A percentile compares a stretch with the other conserved stretches of the same genome.
These are phyloP conservation scores for Meghimatium bilineatum DNA, from an alignment of 2,888 invertebrate genomes.

Conservation along the genomic window DNA sequence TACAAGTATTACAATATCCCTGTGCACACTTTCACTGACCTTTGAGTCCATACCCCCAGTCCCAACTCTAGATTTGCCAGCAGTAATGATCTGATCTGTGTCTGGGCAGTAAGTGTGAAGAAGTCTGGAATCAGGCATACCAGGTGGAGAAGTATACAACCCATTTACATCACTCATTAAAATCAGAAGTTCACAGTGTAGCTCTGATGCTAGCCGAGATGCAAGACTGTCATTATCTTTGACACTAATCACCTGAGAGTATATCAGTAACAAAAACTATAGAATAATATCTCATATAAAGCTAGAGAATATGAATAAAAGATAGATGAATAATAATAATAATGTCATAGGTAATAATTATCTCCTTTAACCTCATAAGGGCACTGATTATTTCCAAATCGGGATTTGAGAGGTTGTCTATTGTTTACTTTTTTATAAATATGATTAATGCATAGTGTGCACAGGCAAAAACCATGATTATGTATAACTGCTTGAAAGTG, in stretches of 20 bases:
- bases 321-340: no score
- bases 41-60: constrained; percentile 99
- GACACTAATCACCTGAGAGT: constrained; percentile 87
- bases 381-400: no score
- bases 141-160: constrained; percentile 96
- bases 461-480: no score
- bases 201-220: constrained; percentile 94
- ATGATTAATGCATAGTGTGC: no score
- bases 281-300: not conserved
- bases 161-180: constrained; percentile 99
- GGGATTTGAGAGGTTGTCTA: no score
- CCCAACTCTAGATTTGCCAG: constrained; percentile 94
- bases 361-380: no score
- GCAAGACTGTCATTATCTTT: constrained; percentile 99
- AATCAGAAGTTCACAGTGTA: constrained; percentile 93
- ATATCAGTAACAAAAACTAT: not conserved
- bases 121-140: constrained; percentile 92
- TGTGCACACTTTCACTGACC: constrained; percentile 74
- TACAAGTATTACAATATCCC: not conserved
- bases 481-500: no score
- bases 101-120: constrained; percentile 91
- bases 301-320: not conserved
- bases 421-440: no score
- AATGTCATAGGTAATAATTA: no score
- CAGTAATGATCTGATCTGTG: constrained; percentile 85